Evolutionary conservation across 1,140 invertebrate species (phyloP).

Genomic region (Orius laevigatus): DNA sequence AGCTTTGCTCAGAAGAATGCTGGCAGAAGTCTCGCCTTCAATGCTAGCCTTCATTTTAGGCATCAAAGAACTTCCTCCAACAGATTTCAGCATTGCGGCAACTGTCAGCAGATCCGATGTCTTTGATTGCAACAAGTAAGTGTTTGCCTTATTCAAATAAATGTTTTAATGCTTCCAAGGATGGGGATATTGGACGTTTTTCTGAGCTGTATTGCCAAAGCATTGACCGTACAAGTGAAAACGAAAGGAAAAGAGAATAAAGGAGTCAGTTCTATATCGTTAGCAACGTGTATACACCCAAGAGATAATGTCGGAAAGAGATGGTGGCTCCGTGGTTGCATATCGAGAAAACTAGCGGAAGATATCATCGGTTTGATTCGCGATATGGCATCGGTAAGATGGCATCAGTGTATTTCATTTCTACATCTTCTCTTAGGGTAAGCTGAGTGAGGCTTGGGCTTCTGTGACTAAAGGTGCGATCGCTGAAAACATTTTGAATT

Average conservation of each 20-base stretch:
- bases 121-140: constrained; percentile 43
- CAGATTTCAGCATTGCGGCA: constrained; percentile 57
- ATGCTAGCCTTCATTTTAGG: constrained; percentile 47
- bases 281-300: constrained; percentile 39
- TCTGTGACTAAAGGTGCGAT: constrained; percentile 77
- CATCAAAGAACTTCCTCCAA: constrained; percentile 49
- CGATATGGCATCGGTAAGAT: constrained; percentile 77
- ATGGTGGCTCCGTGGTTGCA: constrained; percentile 77
- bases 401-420: neutral
- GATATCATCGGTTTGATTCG: constrained; percentile 73
- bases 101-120: constrained; percentile 29
- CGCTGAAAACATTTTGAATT: constrained; percentile 71
- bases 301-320: constrained; percentile 37
- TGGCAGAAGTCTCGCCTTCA: constrained; percentile 63
- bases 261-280: constrained; percentile 39
- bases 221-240: constrained; percentile 73
- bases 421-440: constrained; percentile 47
- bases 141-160: too few relatives aligned
- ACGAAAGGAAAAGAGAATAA: constrained; percentile 48
- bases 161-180: constrained; percentile 25
- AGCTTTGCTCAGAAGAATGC: constrained; percentile 56
- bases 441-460: constrained; percentile 72
- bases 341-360: constrained; percentile 68
- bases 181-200: constrained; percentile 68
- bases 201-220: constrained; percentile 70